Percentiles rank a stretch among this genome's conserved stretches.
These are phyloP conservation scores for Scelioninae gen. 2 DNA, from an alignment of 2,888 invertebrate genomes.

Conservation along the genomic window DNA sequence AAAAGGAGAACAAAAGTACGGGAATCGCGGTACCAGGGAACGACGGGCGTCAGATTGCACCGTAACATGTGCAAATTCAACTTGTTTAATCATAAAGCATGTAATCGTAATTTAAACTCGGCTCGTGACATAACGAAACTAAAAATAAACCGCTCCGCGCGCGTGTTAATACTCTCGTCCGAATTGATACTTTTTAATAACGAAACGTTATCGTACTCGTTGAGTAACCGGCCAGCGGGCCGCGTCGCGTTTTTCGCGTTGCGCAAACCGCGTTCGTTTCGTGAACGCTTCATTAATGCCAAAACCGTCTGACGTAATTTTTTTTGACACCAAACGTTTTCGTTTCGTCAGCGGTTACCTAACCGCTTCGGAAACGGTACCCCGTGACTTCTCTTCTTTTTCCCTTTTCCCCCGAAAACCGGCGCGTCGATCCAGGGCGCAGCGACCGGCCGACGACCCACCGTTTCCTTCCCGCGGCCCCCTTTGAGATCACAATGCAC, in stretches of 20 bases:
- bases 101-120: conserved; percentile 50
- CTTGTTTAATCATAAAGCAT: conserved; percentile 38
- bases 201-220: conserved; percentile 40
- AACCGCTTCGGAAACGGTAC: conserved; percentile 3
- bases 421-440: conserved; percentile 1
- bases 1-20: too few relatives aligned
- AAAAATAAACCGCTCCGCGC: conserved; percentile 34
- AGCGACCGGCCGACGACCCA: conserved; percentile 12
- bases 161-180: conserved; percentile 23
- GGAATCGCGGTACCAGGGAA: too few relatives aligned
- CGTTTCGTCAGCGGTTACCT: conserved; percentile 47
- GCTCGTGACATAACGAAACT: conserved; percentile 51
- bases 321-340: conserved; percentile 39
- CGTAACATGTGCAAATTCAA: conserved; percentile 15
- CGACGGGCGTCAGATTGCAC: background rate
- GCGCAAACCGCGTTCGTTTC: conserved; percentile 25
- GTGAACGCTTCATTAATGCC: conserved; percentile 44
- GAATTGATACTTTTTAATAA: conserved; percentile 39
- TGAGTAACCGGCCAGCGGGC: conserved; percentile 22
- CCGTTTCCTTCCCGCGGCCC: conserved; percentile 27
- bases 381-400: too few relatives aligned
- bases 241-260: conserved; percentile 24
- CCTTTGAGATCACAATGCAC: conserved; percentile 52
- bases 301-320: conserved; percentile 45
- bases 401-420: too few relatives aligned